These are phyloP conservation scores for Zaprionus capensis DNA, from an alignment of 1,140 invertebrate genomes.

Conservation along the genomic window DNA sequence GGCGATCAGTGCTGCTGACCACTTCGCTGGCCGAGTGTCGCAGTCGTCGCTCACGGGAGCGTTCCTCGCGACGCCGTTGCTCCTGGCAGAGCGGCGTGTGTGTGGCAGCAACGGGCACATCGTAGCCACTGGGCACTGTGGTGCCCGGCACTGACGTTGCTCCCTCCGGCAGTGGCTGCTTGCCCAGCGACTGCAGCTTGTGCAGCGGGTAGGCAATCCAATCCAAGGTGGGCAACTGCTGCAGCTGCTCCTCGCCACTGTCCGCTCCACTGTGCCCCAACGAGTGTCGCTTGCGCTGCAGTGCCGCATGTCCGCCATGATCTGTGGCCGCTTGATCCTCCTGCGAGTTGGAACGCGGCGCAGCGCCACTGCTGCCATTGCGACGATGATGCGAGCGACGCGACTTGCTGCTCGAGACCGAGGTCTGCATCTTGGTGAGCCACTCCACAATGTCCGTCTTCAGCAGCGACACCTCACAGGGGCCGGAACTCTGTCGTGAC, in stretches of 20 bases:
- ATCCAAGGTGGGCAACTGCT: conserved; percentile 55
- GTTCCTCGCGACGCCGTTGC: conserved; percentile 56
- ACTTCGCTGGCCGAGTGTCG: conserved; percentile 79
- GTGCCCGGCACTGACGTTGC: conserved; percentile 5
- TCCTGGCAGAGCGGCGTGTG: conserved; percentile 60
- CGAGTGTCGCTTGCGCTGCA: conserved; percentile 78
- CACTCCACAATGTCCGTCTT: conserved; percentile 83
- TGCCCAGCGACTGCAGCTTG: conserved; percentile 74
- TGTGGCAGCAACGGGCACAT: conserved; percentile 58
- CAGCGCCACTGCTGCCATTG: conserved; percentile 81
- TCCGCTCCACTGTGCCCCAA: conserved; percentile 73
- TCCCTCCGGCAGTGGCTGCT: conserved; percentile 42
- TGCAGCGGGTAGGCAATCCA: conserved; percentile 83
- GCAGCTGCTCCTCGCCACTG: conserved; percentile 63
- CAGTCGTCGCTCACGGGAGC: conserved; percentile 60
- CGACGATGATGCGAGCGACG: conserved; percentile 74
- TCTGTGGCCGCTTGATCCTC: conserved; percentile 60
- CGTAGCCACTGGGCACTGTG: conserved; percentile 63
- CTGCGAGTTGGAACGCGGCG: conserved; percentile 79
- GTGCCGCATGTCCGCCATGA: conserved; percentile 40
- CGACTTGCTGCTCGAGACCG: conserved; percentile 32
- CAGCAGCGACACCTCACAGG: conserved; percentile 78
- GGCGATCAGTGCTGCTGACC: conserved; percentile 58
- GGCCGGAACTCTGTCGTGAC: conserved; percentile 77
- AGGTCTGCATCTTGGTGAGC: conserved; percentile 79